A percentile compares a stretch with the other conserved stretches of the same genome.
phyloP scores from a whole-genome alignment of 2,113 vertebrate species.

The Phylloscopus trochiloides region DNA sequence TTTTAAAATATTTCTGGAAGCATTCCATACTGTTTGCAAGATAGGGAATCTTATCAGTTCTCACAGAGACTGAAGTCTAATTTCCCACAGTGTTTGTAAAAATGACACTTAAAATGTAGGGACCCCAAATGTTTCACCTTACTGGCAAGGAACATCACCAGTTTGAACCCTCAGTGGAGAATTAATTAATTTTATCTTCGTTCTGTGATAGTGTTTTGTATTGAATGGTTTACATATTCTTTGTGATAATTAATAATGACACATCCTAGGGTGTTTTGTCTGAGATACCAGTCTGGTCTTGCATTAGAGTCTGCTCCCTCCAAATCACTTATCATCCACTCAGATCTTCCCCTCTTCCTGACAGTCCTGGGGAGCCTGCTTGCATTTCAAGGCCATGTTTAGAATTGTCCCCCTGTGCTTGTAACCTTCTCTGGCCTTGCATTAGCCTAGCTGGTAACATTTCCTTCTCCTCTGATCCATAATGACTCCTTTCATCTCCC shows the following conservation, averaged over 20 bases:
- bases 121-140: background rate
- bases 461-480: background rate
- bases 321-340: background rate
- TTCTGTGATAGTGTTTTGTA: background rate
- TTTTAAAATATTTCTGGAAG: conserved; percentile 14
- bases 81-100: background rate
- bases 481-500: background rate
- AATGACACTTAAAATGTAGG: background rate
- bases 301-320: background rate
- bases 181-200: background rate
- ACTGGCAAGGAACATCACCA: background rate
- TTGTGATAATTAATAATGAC: background rate
- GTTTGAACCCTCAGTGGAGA: background rate
- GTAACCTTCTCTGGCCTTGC: background rate
- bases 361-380: background rate
- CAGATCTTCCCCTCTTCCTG: background rate
- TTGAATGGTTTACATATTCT: background rate
- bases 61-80: background rate
- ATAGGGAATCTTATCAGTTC: background rate
- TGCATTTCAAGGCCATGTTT: background rate
- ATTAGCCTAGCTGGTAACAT: background rate
- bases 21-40: background rate
- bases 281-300: background rate
- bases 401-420: background rate
- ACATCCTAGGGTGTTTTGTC: background rate